phyloP scores from a whole-genome alignment of 64 coral and sea anemone species.

The Orbicella faveolata region DNA sequence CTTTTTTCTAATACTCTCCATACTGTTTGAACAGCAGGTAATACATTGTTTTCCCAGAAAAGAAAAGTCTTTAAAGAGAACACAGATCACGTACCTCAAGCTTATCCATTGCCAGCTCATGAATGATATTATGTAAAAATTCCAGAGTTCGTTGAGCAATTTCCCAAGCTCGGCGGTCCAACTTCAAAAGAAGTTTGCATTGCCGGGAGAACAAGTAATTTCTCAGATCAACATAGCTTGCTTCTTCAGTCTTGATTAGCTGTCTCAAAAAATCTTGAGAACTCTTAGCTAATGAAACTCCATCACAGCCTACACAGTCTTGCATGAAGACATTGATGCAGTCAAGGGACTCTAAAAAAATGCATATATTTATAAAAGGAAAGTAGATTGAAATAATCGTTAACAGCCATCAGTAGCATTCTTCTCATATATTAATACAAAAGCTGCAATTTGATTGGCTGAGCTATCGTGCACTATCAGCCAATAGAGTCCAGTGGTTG shows the following conservation, averaged over 20 bases:
- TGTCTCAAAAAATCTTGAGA: slow-evolving; percentile 65
- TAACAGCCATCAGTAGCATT: too few relatives aligned
- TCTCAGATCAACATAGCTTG: slow-evolving; percentile 85
- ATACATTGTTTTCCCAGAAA: too few relatives aligned
- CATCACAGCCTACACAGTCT: slow-evolving; percentile 87
- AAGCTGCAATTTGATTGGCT: too few relatives aligned
- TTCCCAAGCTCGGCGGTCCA: slow-evolving; percentile 72
- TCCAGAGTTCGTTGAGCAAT: slow-evolving; percentile 89
- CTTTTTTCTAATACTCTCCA: too few relatives aligned
- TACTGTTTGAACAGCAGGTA: too few relatives aligned
- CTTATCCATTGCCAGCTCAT: slow-evolving; percentile 82
- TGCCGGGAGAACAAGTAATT: slow-evolving; percentile 95
- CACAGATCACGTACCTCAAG: slow-evolving; percentile 61
- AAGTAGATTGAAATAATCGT: too few relatives aligned
- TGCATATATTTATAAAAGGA: not conserved
- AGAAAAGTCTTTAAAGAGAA: too few relatives aligned
- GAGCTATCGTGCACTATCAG: too few relatives aligned
- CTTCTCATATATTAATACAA: too few relatives aligned
- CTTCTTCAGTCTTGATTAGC: slow-evolving; percentile 76
- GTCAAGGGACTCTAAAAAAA: slow-evolving; percentile 56
- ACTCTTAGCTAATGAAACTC: slow-evolving; percentile 60
- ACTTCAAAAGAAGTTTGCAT: slow-evolving; percentile 77
- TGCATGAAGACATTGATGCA: slow-evolving; percentile 86
- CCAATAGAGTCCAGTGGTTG: too few relatives aligned
- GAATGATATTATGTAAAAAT: slow-evolving; percentile 86